phyloP scores from a whole-genome alignment of 2,888 invertebrate genomes.

The Rhagonycha lutea region DNA sequence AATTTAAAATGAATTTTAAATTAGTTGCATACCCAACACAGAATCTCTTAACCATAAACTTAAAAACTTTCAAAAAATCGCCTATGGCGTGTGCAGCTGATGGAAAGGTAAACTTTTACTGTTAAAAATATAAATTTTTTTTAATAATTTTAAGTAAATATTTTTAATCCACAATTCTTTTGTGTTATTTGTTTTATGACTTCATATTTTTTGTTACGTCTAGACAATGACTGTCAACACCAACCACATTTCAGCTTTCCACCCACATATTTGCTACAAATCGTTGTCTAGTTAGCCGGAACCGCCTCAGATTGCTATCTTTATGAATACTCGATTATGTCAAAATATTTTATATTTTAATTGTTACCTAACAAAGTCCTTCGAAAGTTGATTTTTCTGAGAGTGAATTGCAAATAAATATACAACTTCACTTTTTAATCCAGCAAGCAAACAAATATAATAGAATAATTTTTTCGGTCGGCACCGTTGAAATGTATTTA shows the following conservation, averaged over 20 bases:
- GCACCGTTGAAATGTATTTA: neutral
- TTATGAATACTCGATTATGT: conserved; percentile 41
- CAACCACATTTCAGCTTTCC: conserved; percentile 19
- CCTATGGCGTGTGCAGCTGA: neutral
- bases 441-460: too few species aligned
- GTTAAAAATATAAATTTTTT: neutral
- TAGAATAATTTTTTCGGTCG: too few species aligned
- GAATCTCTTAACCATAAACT: too few species aligned
- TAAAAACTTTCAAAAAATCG: neutral
- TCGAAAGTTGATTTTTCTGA: neutral
- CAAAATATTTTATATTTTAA: conserved; percentile 34
- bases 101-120: neutral
- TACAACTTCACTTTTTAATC: neutral
- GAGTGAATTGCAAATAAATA: neutral
- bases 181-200: conserved; percentile 14
- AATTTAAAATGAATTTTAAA: neutral
- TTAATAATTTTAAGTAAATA: neutral
- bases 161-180: neutral
- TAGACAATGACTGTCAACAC: conserved; percentile 36
- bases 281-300: conserved; percentile 19
- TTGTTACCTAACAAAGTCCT: neutral
- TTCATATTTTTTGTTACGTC: conserved; percentile 20
- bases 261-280: conserved; percentile 31
- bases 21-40: neutral
- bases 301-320: conserved; percentile 38